Percentiles rank a stretch among this genome's conserved stretches.
These are phyloP conservation scores for Synanthedon formicaeformis DNA, from an alignment of 2,888 invertebrate genomes.

Conservation along the genomic window DNA sequence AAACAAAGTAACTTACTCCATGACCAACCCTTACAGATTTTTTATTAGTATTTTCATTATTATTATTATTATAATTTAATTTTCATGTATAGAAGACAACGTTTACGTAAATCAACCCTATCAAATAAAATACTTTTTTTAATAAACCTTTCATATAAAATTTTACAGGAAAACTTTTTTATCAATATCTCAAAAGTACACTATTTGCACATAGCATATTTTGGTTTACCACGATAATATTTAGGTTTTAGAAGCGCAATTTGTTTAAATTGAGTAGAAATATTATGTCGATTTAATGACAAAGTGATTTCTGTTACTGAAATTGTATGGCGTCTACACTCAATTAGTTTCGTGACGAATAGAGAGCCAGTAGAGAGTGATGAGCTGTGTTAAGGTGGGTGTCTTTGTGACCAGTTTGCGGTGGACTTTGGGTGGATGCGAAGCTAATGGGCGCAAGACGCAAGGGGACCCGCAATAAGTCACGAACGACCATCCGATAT, in stretches of 20 bases:
- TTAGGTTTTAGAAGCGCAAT: neutral
- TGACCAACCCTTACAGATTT: too few species aligned
- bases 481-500: conserved; percentile 52
- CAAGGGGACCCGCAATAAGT: conserved; percentile 58
- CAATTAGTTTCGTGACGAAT: conserved; percentile 72
- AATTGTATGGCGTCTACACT: conserved; percentile 54
- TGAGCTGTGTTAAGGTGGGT: conserved; percentile 43
- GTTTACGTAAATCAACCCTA: too few species aligned
- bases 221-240: too few species aligned
- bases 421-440: conserved; percentile 9
- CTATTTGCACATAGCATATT: too few species aligned
- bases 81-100: too few species aligned
- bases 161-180: too few species aligned
- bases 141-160: too few species aligned
- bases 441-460: conserved; percentile 46
- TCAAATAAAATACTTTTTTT: too few species aligned
- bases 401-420: neutral
- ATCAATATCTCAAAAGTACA: too few species aligned
- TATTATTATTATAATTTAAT: too few species aligned
- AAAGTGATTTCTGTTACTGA: conserved; percentile 24
- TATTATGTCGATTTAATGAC: conserved; percentile 10
- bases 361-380: conserved; percentile 39
- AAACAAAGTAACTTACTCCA: too few species aligned
- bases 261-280: neutral
- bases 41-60: too few species aligned